A percentile compares a stretch with the other conserved stretches of the same genome.
Evolutionary conservation across 2,797 vertebrate genomes (phyloP).

Genomic region (Schizopygopsis malacanthus): DNA sequence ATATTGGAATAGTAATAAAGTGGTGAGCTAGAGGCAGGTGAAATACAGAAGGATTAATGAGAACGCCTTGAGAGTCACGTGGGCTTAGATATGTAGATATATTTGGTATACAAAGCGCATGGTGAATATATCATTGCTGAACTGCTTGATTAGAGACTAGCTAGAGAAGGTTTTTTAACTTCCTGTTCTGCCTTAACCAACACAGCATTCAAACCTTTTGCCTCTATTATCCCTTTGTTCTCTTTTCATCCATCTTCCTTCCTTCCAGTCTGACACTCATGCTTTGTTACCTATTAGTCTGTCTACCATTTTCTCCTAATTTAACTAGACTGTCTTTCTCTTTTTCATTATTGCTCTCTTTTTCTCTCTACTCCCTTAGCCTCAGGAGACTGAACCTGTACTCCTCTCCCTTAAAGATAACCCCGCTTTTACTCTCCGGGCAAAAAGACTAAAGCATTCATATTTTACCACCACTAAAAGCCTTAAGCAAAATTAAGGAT

Average conservation of each 20-base stretch:
- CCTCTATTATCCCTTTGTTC: neutral
- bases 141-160: constrained; percentile 28
- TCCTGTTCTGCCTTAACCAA: neutral
- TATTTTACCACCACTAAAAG: constrained; percentile 50
- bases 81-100: constrained; percentile 30
- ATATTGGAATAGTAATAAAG: neutral
- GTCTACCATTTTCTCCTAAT: neutral
- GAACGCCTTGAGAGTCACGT: neutral
- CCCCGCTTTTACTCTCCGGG: neutral
- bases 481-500: constrained; percentile 45
- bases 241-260: neutral
- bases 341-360: constrained; percentile 10
- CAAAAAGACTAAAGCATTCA: constrained; percentile 39
- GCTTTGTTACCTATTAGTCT: neutral
- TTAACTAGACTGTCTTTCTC: neutral
- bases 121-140: constrained; percentile 24
- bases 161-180: constrained; percentile 17
- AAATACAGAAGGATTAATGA: constrained; percentile 1
- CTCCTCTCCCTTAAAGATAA: neutral
- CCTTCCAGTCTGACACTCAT: neutral
- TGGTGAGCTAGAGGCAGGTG: neutral
- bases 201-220: neutral
- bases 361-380: neutral
- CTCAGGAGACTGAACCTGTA: constrained; percentile 7
- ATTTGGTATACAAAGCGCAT: neutral